Evolutionary conservation across 2,888 invertebrate genomes (phyloP).

Genomic region (Oxystoma pomonae): DNA sequence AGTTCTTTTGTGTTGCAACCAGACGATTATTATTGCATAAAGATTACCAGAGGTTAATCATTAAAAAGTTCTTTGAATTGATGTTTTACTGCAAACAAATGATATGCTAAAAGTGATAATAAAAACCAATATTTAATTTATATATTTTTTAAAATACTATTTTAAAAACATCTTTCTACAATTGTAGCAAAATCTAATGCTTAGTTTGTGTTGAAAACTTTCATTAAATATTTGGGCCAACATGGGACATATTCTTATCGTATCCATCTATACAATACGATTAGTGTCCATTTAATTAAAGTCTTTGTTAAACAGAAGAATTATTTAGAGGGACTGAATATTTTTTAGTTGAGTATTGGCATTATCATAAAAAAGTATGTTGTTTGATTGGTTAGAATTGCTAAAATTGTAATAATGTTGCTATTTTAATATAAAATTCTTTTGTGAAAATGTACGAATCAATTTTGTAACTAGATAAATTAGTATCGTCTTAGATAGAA

Average conservation of each 20-base stretch:
- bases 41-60: not conserved
- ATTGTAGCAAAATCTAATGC: too few species aligned
- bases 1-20: not conserved
- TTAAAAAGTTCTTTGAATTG: not conserved
- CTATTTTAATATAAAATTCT: too few species aligned
- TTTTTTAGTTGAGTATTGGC: not conserved
- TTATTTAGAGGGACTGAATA: not conserved
- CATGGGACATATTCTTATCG: not conserved
- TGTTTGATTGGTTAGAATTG: too few species aligned
- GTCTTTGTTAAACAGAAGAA: not conserved
- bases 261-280: not conserved
- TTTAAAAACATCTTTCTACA: too few species aligned
- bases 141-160: too few species aligned
- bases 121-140: too few species aligned
- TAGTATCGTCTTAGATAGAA: too few species aligned
- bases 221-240: not conserved
- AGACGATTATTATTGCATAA: not conserved
- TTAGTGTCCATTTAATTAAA: not conserved
- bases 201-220: too few species aligned
- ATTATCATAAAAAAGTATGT: not conserved
- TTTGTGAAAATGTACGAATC: too few species aligned
- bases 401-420: too few species aligned
- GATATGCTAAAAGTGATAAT: too few species aligned
- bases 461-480: too few species aligned
- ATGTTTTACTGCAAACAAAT: not conserved